Evolutionary conservation across 2,888 invertebrate genomes (phyloP).

Genomic region (Microplitis manilae): DNA sequence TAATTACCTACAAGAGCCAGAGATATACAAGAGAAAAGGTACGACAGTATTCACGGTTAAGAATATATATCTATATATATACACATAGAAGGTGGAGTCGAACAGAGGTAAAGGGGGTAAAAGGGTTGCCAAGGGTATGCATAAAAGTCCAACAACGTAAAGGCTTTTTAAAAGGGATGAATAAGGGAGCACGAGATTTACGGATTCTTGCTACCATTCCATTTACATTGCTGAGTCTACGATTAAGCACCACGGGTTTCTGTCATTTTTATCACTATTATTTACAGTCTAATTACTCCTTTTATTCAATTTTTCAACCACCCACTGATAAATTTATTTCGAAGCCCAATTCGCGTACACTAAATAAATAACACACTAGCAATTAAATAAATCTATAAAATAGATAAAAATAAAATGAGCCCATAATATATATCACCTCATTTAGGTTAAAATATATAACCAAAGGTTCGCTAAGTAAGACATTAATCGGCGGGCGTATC

Average conservation of each 20-base stretch:
- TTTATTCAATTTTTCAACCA: background rate
- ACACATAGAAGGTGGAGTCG: constrained; percentile 25
- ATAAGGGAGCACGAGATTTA: constrained; percentile 55
- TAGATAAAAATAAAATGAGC: too few species aligned
- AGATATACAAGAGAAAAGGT: constrained; percentile 32
- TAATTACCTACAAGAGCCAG: constrained; percentile 63
- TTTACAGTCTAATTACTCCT: constrained; percentile 67
- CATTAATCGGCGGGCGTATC: constrained; percentile 64
- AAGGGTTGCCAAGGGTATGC: constrained; percentile 16
- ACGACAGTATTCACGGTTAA: constrained; percentile 29
- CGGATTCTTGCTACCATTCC: constrained; percentile 47
- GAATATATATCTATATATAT: constrained; percentile 21
- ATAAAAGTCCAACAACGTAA: constrained; percentile 51
- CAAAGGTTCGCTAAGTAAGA: constrained; percentile 59
- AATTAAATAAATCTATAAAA: too few species aligned
- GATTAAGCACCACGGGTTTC: constrained; percentile 63
- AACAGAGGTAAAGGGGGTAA: background rate
- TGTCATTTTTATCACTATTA: constrained; percentile 71
- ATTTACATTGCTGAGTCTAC: constrained; percentile 31
- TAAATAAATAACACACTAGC: too few species aligned
- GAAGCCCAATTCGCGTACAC: too few species aligned
- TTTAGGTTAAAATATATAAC: too few species aligned
- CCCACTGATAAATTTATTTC: background rate
- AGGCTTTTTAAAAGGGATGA: constrained; percentile 53
- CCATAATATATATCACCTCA: too few species aligned